Evolutionary conservation across 2,888 invertebrate genomes (phyloP).

Genomic region (Drosophila neotestacea): DNA sequence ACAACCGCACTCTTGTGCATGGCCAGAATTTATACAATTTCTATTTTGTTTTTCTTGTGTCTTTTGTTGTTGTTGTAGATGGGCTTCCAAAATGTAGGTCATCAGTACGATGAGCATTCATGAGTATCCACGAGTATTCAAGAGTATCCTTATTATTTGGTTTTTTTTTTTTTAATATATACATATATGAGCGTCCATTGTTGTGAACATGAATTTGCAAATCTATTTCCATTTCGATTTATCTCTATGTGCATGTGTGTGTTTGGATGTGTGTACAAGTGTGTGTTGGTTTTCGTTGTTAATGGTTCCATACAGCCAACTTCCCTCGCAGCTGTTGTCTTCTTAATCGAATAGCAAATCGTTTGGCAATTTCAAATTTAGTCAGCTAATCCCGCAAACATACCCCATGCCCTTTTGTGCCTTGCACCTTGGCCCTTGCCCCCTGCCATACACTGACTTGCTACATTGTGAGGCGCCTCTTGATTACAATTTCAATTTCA

Average conservation of each 20-base stretch:
- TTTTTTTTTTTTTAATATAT: conserved; percentile 27
- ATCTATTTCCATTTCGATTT: conserved; percentile 74
- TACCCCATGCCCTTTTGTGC: background rate
- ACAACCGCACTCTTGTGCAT: conserved; percentile 9
- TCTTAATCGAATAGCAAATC: conserved; percentile 77
- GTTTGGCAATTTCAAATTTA: conserved; percentile 73
- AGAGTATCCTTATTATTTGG: conserved; percentile 43
- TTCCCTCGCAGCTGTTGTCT: conserved; percentile 50
- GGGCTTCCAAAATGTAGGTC: conserved; percentile 65
- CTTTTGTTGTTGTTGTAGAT: conserved; percentile 26
- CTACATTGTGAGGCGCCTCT: conserved; percentile 44
- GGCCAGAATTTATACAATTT: conserved; percentile 44
- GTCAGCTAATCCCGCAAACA: conserved; percentile 54
- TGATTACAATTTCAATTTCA: conserved; percentile 77
- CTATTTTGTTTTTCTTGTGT: conserved; percentile 13
- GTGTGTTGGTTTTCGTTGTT: conserved; percentile 29
- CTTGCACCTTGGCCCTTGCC: background rate
- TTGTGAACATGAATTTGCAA: conserved; percentile 75
- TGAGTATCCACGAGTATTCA: conserved; percentile 22
- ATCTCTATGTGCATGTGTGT: background rate
- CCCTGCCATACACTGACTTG: conserved; percentile 15
- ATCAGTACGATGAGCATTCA: conserved; percentile 55
- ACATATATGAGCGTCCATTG: conserved; percentile 48
- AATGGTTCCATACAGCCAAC: conserved; percentile 35
- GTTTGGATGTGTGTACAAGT: background rate